phyloP scores from a whole-genome alignment of 2,888 invertebrate species.

The Rotaria magnacalcarata region DNA sequence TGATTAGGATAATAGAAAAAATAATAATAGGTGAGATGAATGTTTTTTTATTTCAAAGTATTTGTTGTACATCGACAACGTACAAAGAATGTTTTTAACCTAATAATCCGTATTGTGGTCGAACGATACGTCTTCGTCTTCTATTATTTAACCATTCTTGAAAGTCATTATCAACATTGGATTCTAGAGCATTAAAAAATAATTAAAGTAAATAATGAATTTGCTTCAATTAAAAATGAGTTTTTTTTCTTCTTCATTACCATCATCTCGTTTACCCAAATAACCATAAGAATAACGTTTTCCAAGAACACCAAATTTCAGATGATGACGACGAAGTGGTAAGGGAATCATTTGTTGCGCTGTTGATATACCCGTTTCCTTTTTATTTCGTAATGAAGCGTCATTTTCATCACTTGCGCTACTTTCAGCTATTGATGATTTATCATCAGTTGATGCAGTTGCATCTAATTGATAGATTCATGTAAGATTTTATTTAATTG shows the following conservation, averaged over 20 bases:
- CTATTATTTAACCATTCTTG: not conserved
- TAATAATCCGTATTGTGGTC: conserved; percentile 12
- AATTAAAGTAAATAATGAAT: not conserved
- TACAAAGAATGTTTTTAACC: not conserved
- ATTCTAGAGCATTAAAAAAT: no score
- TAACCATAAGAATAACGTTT: not conserved
- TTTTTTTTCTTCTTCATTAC: not conserved
- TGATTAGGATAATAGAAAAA: not conserved
- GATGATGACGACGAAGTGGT: not conserved
- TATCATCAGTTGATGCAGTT: not conserved
- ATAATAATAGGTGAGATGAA: not conserved
- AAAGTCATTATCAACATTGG: not conserved
- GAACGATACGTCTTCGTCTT: not conserved
- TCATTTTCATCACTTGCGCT: not conserved
- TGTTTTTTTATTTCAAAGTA: not conserved
- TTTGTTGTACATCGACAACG: not conserved
- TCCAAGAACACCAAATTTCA: not conserved
- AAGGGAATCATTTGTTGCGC: not conserved
- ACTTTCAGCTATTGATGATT: not conserved
- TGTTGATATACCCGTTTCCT: not conserved
- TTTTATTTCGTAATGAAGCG: not conserved
- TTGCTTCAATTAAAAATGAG: not conserved
- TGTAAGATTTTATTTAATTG: not conserved
- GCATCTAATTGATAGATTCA: not conserved
- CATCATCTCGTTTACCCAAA: not conserved